Evolutionary conservation across 2,113 vertebrate genomes (phyloP), one percentile per base, ranked within the genome.

Genomic region (Oxygymnocypris stewartii): DNA sequence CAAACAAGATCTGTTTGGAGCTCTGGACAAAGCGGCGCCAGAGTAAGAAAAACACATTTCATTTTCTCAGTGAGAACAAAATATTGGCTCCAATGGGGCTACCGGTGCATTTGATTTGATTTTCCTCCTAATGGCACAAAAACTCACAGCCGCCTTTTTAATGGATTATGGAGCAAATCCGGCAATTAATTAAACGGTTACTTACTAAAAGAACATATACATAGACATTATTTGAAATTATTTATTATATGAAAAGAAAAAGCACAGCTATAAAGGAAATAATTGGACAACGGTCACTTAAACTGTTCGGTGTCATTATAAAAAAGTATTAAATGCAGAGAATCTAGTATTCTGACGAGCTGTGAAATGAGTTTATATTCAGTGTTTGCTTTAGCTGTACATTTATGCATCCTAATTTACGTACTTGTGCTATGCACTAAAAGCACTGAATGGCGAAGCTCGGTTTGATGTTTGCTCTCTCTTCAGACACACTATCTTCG

Each of bases 401-500:
- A 71, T 40, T 0, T 20, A 2, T 18, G 35, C 4, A 73, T 40
- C 1, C 16, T 37, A 31, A 67, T 31, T 71, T 37, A 10, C 16
- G 42, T 23, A 74, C 37, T 12, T 40, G 16, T 25, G 44, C 20
- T 44, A 3, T 47, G 23, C 23, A 18, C 65, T 35, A 35, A 67
- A 16, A 35, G 65, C 35, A 67, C 35, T 71, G 31, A 37, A 71
- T 71, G 67, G 1, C 4, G 1, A 40, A 40, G 23, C 3, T 20
- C 4, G 31, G 31, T 20, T 54, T 31, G 5, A 84, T 10, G 79
- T 75, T 77, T 81, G 47, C 6, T 78, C 78, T 87, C 35, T 71
- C n/a, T n/a, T 44, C 91, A 99, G 98, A 90, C 96, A 96, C 78
- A 97, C 98, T 0, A 96, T 99, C 93, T 99, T 99, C 92, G 96